A percentile compares a stretch with the other conserved stretches of the same genome.
phyloP scores from a whole-genome alignment of 1,140 invertebrate genomes.

The Campodea augens region DNA sequence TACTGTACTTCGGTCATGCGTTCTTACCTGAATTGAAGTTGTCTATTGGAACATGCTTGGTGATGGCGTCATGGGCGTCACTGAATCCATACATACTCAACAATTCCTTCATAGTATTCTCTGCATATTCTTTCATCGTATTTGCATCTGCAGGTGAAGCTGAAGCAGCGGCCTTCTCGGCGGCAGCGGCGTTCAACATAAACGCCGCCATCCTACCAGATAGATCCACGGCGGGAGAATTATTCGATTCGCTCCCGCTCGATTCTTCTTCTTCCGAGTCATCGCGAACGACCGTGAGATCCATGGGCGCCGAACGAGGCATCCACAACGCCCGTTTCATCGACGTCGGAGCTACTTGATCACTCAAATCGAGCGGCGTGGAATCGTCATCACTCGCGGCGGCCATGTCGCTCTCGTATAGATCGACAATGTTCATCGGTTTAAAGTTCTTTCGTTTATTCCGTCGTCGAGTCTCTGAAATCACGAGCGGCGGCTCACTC shows the following conservation, averaged over 20 bases:
- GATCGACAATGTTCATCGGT: slow-evolving; percentile 32
- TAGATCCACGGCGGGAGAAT: neutral
- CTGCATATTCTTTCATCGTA: slow-evolving; percentile 44
- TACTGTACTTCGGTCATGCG: too few relatives aligned
- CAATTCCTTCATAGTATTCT: slow-evolving; percentile 53
- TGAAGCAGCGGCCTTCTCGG: slow-evolving; percentile 6
- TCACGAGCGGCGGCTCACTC: neutral
- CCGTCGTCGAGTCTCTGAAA: slow-evolving; percentile 13
- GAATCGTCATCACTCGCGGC: neutral
- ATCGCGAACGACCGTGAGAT: neutral
- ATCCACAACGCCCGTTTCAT: slow-evolving; percentile 8
- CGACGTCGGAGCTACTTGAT: slow-evolving; percentile 8
- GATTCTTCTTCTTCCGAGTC: slow-evolving; percentile 14
- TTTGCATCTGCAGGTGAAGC: slow-evolving; percentile 19
- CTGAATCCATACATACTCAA: slow-evolving; percentile 45
- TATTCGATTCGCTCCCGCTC: neutral
- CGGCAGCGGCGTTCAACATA: neutral
- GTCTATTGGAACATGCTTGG: slow-evolving; percentile 25
- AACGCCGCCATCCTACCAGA: slow-evolving; percentile 4
- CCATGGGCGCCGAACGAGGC: neutral
- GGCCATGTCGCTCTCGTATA: slow-evolving; percentile 14
- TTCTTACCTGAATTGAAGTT: slow-evolving; percentile 26
- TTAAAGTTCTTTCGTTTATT: slow-evolving; percentile 49
- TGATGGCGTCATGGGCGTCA: slow-evolving; percentile 28
- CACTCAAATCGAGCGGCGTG: slow-evolving; percentile 10